Percentiles rank a stretch among this genome's conserved stretches.
Evolutionary conservation across 92 coral and sea anemone species (phyloP).

Genomic region (Nematostella vectensis): DNA sequence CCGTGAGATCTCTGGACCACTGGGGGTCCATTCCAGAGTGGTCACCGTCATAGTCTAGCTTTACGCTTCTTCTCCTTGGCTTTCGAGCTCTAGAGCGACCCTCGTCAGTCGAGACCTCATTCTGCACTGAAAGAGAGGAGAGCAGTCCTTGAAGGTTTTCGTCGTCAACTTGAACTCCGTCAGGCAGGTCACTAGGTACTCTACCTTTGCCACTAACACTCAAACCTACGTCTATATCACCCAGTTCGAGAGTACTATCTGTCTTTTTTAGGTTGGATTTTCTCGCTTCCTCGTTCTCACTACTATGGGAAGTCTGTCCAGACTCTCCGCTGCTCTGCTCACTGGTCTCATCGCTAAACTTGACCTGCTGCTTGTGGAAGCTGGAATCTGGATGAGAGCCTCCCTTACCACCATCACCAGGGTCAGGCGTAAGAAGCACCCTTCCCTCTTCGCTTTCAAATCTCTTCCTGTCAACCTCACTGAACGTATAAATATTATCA

Average conservation of each 20-base stretch:
- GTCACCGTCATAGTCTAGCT: neutral
- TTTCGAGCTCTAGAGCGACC: neutral
- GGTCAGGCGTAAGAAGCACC: conserved; percentile 6
- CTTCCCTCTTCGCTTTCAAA: conserved; percentile 11
- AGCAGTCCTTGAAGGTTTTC: conserved; percentile 1
- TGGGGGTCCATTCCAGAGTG: neutral
- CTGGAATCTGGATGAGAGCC: conserved; percentile 3
- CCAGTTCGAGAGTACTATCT: conserved; percentile 34
- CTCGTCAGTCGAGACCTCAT: neutral
- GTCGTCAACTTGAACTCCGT: conserved; percentile 4
- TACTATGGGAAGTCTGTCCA: conserved; percentile 1
- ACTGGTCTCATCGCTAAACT: conserved; percentile 49
- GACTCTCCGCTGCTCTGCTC: conserved; percentile 25
- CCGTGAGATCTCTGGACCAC: neutral
- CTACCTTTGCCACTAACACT: neutral
- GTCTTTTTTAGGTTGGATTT: neutral
- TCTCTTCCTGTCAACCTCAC: conserved; percentile 15
- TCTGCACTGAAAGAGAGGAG: neutral
- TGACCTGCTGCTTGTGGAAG: conserved; percentile 25
- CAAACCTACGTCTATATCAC: conserved; percentile 40
- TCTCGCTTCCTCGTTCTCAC: neutral
- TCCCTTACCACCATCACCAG: conserved; percentile 9
- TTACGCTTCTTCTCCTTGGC: neutral
- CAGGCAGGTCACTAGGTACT: conserved; percentile 1
- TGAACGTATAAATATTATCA: conserved; percentile 44